phyloP scores from a whole-genome alignment of 2,797 vertebrate genomes.

The Pelochelys cantorii region DNA sequence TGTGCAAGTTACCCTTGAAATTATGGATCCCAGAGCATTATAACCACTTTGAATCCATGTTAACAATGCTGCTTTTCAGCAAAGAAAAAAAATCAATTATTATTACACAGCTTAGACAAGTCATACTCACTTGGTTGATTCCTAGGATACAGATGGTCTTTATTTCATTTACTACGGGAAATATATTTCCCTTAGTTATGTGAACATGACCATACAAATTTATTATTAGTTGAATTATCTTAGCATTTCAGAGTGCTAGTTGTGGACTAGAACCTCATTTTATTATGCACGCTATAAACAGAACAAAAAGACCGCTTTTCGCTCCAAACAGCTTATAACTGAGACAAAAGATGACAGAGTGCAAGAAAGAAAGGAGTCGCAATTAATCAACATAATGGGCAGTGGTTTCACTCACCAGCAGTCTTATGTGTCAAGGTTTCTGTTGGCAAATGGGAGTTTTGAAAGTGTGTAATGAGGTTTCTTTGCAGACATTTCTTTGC shows the following conservation, averaged over 20 bases:
- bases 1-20: slow-evolving; percentile 44
- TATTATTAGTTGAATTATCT: neutral
- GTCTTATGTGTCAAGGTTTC: neutral
- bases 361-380: neutral
- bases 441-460: neutral
- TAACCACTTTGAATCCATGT: slow-evolving; percentile 27
- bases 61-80: slow-evolving; percentile 46
- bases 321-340: neutral
- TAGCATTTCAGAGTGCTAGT: neutral
- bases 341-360: neutral
- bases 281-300: neutral
- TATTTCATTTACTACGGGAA: neutral
- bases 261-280: neutral
- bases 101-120: rapidly evolving
- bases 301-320: neutral
- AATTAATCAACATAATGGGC: neutral
- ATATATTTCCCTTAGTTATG: neutral
- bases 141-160: neutral
- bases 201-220: neutral
- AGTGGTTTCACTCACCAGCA: neutral
- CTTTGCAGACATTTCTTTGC: neutral
- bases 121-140: neutral
- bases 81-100: neutral
- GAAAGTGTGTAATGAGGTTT: neutral
- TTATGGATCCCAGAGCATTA: slow-evolving; percentile 15